A percentile compares a stretch with the other conserved stretches of the same genome.
These are phyloP conservation scores for Charina bottae DNA, from an alignment of 2,113 vertebrate genomes.

Conservation along the genomic window DNA sequence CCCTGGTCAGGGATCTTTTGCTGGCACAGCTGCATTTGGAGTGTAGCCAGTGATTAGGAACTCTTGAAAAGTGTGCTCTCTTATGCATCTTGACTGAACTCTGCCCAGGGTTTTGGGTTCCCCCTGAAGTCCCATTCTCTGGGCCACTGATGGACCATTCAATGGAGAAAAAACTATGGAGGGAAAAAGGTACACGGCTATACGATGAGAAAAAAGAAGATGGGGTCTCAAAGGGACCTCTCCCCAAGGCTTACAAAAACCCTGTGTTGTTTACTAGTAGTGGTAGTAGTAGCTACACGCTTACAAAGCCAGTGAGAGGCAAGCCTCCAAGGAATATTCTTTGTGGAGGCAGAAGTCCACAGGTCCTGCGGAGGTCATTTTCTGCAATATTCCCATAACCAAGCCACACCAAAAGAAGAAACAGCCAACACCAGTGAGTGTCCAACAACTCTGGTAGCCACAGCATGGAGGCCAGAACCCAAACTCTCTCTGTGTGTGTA, in stretches of 20 bases:
- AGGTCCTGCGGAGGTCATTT: no score
- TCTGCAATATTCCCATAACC: no score
- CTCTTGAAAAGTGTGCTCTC: background rate
- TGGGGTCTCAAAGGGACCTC: background rate
- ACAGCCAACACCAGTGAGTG: no score
- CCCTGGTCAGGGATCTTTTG: background rate
- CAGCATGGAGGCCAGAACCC: no score
- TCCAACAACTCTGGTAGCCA: no score
- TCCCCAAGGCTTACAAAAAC: background rate
- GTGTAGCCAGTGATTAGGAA: background rate
- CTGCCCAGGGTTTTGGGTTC: background rate
- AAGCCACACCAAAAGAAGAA: no score
- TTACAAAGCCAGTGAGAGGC: background rate
- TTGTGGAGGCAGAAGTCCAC: no score
- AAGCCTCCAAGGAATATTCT: background rate
- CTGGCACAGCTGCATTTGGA: background rate
- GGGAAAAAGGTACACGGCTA: background rate
- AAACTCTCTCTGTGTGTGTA: no score
- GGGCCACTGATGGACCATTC: background rate
- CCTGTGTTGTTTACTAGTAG: background rate
- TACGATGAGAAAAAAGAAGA: background rate
- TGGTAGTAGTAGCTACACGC: background rate
- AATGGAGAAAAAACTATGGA: background rate
- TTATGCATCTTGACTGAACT: background rate
- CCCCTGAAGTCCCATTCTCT: background rate